These are phyloP conservation scores for Oxyura jamaicensis DNA, from an alignment of 2,113 vertebrate genomes.

Conservation along the genomic window DNA sequence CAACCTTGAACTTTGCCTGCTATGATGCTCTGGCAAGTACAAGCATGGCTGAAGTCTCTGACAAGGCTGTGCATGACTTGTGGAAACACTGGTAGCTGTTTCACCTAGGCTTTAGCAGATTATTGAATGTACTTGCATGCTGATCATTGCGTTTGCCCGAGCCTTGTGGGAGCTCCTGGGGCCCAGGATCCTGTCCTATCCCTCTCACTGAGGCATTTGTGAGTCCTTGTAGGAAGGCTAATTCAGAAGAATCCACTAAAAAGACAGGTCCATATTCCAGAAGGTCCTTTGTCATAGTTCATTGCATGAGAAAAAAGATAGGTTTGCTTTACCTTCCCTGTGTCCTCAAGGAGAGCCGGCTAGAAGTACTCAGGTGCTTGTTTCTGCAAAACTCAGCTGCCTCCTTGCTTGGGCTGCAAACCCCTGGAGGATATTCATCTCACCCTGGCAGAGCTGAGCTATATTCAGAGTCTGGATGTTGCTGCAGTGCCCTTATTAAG, in stretches of 20 bases:
- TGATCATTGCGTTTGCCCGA: not conserved
- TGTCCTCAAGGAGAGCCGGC: not conserved
- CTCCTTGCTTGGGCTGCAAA: not conserved
- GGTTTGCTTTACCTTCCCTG: not conserved
- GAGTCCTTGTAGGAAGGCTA: not conserved
- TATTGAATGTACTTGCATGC: not conserved
- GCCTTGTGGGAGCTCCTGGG: not conserved
- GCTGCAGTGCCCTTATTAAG: not conserved
- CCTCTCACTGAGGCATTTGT: not conserved
- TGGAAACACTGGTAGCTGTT: not conserved
- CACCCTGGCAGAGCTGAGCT: not conserved
- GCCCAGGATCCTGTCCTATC: not conserved
- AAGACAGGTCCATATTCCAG: not conserved
- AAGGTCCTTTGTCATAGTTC: not conserved
- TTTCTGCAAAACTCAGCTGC: not conserved
- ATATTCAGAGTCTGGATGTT: not conserved
- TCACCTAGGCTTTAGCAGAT: not conserved
- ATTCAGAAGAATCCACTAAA: not conserved
- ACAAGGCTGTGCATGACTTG: not conserved
- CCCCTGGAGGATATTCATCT: not conserved
- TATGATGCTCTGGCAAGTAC: not conserved
- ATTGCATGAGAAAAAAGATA: not conserved
- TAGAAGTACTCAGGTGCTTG: not conserved
- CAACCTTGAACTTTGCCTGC: not conserved
- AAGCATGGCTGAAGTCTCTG: not conserved